phyloP scores from a whole-genome alignment of 1,140 invertebrate genomes.

The Lysiphlebus fabarum region DNA sequence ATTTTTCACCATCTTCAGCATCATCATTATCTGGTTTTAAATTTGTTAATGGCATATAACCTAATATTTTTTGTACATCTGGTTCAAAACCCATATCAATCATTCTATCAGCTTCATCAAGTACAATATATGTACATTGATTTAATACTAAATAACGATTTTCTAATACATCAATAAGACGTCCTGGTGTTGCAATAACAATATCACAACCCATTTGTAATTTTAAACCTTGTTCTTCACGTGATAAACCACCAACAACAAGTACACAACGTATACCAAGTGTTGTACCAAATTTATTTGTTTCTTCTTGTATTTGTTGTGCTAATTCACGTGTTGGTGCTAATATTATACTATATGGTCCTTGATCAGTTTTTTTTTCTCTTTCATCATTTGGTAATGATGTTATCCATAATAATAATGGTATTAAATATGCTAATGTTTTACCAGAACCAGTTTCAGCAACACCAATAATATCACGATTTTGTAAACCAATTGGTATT shows the following conservation, averaged over 20 bases:
- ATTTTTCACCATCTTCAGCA: conserved; percentile 89
- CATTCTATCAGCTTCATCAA: conserved; percentile 97
- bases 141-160: conserved; percentile 83
- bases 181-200: conserved; percentile 99
- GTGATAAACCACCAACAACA: conserved; percentile 94
- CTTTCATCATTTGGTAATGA: conserved; percentile 93
- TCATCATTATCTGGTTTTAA: conserved; percentile 98
- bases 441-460: conserved; percentile 99
- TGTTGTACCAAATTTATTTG: conserved; percentile 93
- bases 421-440: conserved; percentile 97
- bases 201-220: conserved; percentile 97
- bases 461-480: conserved; percentile 98
- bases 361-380: conserved; percentile 87
- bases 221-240: conserved; percentile 98
- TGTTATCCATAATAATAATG: conserved; percentile 96
- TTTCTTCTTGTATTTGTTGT: conserved; percentile 99
- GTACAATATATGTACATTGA: conserved; percentile 92
- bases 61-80: conserved; percentile 96
- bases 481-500: conserved; percentile 97
- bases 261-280: conserved; percentile 95
- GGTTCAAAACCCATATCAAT: conserved; percentile 99
- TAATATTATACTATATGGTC: conserved; percentile 99
- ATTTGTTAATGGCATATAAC: conserved; percentile 98
- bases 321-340: conserved; percentile 98
- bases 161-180: conserved; percentile 98